phyloP scores from a whole-genome alignment of 2,797 vertebrate species.

The Chanos chanos region DNA sequence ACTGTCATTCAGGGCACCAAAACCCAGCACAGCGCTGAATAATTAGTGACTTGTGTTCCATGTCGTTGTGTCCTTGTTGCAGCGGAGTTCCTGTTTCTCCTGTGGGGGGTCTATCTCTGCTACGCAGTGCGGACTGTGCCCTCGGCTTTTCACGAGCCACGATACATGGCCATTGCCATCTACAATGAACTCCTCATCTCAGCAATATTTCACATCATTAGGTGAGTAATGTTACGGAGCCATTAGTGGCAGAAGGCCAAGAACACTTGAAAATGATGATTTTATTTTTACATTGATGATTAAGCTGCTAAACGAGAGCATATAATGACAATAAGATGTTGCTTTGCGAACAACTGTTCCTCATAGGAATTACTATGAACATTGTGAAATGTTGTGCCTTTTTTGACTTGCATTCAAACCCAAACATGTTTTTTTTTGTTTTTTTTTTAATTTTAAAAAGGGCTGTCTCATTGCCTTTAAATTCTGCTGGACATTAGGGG shows the following conservation, averaged over 20 bases:
- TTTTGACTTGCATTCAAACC: too few species aligned
- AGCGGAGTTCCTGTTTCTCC: conserved; percentile 97
- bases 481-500: too few species aligned
- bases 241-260: background rate
- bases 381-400: too few species aligned
- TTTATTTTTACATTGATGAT: too few species aligned
- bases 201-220: conserved; percentile 93
- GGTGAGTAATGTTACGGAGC: conserved; percentile 63
- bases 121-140: conserved; percentile 94
- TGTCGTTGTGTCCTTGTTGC: too few species aligned
- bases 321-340: too few species aligned
- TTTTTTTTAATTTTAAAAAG: too few species aligned
- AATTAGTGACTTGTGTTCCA: conserved; percentile 24
- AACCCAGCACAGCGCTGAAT: conserved; percentile 12
- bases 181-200: conserved; percentile 98
- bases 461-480: too few species aligned
- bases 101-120: conserved; percentile 97
- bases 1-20: background rate
- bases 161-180: conserved; percentile 93
- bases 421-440: too few species aligned
- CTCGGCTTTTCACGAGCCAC: conserved; percentile 96
- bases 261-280: background rate
- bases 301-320: too few species aligned
- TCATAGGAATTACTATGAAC: too few species aligned
- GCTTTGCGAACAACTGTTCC: too few species aligned